Conservation (phyloP, 1,140 invertebrate genomes). For the Eulimnadia texana region DNA sequence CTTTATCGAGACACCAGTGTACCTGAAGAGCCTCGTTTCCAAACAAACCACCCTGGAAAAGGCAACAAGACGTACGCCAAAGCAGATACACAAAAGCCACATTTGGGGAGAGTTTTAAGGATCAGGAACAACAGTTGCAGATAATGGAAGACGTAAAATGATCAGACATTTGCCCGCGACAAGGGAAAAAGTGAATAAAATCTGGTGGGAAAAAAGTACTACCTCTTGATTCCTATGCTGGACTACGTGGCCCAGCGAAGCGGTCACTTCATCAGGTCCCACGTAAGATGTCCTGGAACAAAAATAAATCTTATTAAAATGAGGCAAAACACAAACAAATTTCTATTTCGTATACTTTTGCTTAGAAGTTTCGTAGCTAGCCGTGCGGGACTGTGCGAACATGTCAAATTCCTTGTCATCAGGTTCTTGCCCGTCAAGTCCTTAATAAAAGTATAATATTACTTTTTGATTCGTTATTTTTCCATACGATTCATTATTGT, state of each 20-base stretch:
- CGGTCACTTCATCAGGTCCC: conserved; percentile 2
- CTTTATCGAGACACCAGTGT: neutral
- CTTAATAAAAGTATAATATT: conserved; percentile 6
- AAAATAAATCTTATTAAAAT: neutral
- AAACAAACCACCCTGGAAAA: conserved; percentile 18
- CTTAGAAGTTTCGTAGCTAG: conserved; percentile 52
- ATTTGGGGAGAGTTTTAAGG: too few relatives aligned
- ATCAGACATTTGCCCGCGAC: conserved; percentile 5
- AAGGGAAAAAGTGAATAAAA: neutral
- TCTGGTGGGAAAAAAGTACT: neutral
- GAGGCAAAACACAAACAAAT: conserved; percentile 11
- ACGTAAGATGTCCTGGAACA: neutral
- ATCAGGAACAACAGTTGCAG: too few relatives aligned
- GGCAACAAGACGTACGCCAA: conserved; percentile 19
- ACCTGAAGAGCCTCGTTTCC: conserved; percentile 6
- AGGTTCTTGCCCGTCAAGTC: conserved; percentile 33
- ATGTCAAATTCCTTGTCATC: conserved; percentile 62
- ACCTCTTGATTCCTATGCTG: conserved; percentile 5
- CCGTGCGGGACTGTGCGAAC: conserved; percentile 74
- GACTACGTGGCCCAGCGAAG: neutral
- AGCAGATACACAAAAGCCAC: conserved; percentile 19
- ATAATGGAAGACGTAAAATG: too few relatives aligned
- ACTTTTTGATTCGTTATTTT: too few relatives aligned
- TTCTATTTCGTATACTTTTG: conserved; percentile 34
- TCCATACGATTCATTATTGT: too few relatives aligned